Percentiles rank a stretch among this genome's conserved stretches.
These are phyloP conservation scores for Macroteleia sp. DNA, from an alignment of 2,888 invertebrate genomes.

Conservation along the genomic window DNA sequence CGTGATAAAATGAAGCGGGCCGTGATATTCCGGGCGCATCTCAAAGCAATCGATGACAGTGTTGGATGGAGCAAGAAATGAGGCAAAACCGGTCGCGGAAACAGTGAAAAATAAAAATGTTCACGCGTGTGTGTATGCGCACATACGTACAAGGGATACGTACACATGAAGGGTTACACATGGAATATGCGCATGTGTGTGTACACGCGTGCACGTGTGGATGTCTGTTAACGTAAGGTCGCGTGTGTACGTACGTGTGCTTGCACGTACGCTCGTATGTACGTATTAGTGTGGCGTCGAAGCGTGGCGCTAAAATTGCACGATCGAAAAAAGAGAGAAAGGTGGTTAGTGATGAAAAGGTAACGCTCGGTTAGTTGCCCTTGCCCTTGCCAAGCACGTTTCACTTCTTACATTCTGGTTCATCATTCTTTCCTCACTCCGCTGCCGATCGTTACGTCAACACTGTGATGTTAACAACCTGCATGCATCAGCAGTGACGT, in stretches of 20 bases:
- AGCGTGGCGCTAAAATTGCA: slow-evolving; percentile 43
- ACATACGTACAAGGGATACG: too few species aligned
- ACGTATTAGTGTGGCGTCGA: too few species aligned
- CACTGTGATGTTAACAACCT: slow-evolving; percentile 75
- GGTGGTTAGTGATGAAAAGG: slow-evolving; percentile 25
- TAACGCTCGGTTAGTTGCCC: slow-evolving; percentile 40
- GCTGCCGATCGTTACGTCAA: slow-evolving; percentile 54
- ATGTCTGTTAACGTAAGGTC: too few species aligned
- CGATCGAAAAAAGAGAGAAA: slow-evolving; percentile 42
- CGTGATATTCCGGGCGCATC: slow-evolving; percentile 44
- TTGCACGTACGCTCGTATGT: too few species aligned
- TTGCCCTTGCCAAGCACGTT: slow-evolving; percentile 38
- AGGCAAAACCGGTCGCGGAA: slow-evolving; percentile 19
- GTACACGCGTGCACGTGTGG: too few species aligned
- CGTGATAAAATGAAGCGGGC: slow-evolving; percentile 36
- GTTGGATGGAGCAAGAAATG: slow-evolving; percentile 35
- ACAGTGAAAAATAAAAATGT: slow-evolving; percentile 2
- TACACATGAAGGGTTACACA: too few species aligned
- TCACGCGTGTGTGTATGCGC: too few species aligned
- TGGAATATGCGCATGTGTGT: too few species aligned
- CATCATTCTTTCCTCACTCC: slow-evolving; percentile 22
- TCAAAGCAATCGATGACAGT: slow-evolving; percentile 52
- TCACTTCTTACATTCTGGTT: slow-evolving; percentile 22
- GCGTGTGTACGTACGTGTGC: too few species aligned
- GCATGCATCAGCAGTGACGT: slow-evolving; percentile 74